Evolutionary conservation across 2,888 invertebrate species (phyloP).

Genomic region (Psylliodes chrysocephalus): DNA sequence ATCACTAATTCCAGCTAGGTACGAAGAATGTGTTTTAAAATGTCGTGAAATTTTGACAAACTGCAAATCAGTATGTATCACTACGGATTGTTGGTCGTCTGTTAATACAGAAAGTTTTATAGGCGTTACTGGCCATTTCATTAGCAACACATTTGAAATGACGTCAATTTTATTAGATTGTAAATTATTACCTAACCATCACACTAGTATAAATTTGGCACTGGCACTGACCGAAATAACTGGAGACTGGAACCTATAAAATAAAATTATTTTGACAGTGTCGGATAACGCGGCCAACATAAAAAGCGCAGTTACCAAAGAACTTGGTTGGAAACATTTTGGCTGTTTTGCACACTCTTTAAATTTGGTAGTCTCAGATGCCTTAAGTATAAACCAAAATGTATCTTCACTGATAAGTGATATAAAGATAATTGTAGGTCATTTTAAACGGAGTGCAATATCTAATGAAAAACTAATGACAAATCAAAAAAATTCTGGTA

Average conservation of each 20-base stretch:
- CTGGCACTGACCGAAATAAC: neutral
- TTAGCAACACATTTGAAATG: constrained; percentile 23
- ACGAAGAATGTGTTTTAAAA: neutral
- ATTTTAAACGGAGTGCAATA: no score
- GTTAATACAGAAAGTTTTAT: constrained; percentile 25
- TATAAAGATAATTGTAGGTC: constrained; percentile 27
- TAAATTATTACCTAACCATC: constrained; percentile 1
- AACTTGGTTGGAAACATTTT: constrained; percentile 21
- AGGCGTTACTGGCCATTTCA: constrained; percentile 32
- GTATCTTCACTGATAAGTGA: constrained; percentile 23
- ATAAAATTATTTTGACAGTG: constrained; percentile 29
- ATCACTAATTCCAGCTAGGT: neutral
- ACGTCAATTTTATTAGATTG: constrained; percentile 21
- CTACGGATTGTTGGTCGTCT: constrained; percentile 39
- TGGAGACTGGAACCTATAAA: constrained; percentile 13
- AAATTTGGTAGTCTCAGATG: no score
- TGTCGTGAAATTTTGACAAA: neutral
- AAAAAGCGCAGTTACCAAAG: constrained; percentile 9
- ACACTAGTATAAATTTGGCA: constrained; percentile 25
- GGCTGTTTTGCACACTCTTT: constrained; percentile 31
- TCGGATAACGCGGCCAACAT: constrained; percentile 39
- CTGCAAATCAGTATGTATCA: constrained; percentile 1
- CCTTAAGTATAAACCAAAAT: constrained; percentile 5
- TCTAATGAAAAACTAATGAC: constrained; percentile 26
- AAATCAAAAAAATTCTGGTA: constrained; percentile 22